A percentile compares a stretch with the other conserved stretches of the same genome.
Conservation (phyloP, 2,888 invertebrate genomes). For the Altica lythri region DNA sequence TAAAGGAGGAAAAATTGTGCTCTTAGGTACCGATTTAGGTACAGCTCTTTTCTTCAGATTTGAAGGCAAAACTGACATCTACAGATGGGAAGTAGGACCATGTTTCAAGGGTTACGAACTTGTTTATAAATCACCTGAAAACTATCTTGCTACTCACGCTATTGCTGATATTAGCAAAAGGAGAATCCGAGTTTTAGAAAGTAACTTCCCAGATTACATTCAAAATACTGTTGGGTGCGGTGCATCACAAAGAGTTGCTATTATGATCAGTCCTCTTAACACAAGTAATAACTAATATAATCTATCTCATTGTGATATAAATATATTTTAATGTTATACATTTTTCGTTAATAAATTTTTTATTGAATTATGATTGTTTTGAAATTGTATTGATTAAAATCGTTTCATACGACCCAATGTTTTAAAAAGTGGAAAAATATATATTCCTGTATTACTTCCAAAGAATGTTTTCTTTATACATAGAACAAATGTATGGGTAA, state of each 20-base stretch:
- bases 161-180: conserved; percentile 63
- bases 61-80: conserved; percentile 64
- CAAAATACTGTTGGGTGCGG: conserved; percentile 67
- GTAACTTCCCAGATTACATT: conserved; percentile 69
- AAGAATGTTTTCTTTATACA: no score
- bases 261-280: conserved; percentile 40
- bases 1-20: conserved; percentile 63
- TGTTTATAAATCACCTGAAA: conserved; percentile 61
- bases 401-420: no score
- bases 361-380: no score
- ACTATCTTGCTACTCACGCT: conserved; percentile 65
- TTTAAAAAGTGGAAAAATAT: no score
- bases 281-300: background rate
- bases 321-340: background rate
- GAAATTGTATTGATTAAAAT: no score
- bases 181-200: conserved; percentile 65
- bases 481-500: no score
- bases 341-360: background rate
- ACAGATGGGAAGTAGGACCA: conserved; percentile 63
- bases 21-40: conserved; percentile 68
- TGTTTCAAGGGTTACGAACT: conserved; percentile 57
- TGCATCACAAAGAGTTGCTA: conserved; percentile 60
- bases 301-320: conserved; percentile 2
- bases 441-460: no score
- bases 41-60: conserved; percentile 64